phyloP scores from a whole-genome alignment of 2,797 vertebrate species.

The Thaleichthys pacificus region DNA sequence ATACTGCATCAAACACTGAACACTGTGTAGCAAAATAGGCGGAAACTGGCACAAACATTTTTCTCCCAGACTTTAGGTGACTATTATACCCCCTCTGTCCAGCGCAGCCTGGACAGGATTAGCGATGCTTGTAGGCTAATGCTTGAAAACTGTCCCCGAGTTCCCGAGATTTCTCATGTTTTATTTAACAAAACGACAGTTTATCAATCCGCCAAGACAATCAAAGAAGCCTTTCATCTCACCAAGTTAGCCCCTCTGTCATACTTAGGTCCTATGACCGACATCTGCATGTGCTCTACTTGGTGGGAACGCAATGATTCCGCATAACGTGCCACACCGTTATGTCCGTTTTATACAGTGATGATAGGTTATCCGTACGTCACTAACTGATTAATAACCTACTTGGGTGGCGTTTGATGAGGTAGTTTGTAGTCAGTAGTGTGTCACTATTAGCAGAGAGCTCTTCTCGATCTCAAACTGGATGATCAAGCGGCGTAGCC shows the following conservation, averaged over 20 bases:
- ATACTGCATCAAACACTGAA: slow-evolving; percentile 13
- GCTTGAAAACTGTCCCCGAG: not conserved
- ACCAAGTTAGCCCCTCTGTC: slow-evolving; percentile 24
- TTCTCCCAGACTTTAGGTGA: slow-evolving; percentile 32
- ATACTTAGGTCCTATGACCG: slow-evolving; percentile 48
- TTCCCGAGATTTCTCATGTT: not conserved
- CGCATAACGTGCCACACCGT: slow-evolving; percentile 59
- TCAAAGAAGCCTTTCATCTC: slow-evolving; percentile 23
- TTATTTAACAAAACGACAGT: not conserved
- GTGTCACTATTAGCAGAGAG: slow-evolving; percentile 1
- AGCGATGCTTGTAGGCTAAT: slow-evolving; percentile 32
- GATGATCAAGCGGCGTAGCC: slow-evolving; percentile 2
- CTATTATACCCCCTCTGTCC: slow-evolving; percentile 34
- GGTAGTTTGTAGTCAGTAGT: not conserved
- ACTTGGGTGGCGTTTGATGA: too few species aligned
- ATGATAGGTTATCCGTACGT: not conserved
- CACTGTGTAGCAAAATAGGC: slow-evolving; percentile 17
- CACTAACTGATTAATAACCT: not conserved
- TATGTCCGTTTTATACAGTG: not conserved
- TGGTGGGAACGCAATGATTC: slow-evolving; percentile 9
- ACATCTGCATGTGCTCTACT: slow-evolving; percentile 29
- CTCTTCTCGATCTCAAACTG: too few species aligned
- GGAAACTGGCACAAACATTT: slow-evolving; percentile 58
- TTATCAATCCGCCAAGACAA: not conserved
- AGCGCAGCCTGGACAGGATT: slow-evolving; percentile 49